Percentiles rank a stretch among this genome's conserved stretches.
Evolutionary conservation across 2,888 invertebrate genomes (phyloP).

Genomic region (Metallyticus violacea): DNA sequence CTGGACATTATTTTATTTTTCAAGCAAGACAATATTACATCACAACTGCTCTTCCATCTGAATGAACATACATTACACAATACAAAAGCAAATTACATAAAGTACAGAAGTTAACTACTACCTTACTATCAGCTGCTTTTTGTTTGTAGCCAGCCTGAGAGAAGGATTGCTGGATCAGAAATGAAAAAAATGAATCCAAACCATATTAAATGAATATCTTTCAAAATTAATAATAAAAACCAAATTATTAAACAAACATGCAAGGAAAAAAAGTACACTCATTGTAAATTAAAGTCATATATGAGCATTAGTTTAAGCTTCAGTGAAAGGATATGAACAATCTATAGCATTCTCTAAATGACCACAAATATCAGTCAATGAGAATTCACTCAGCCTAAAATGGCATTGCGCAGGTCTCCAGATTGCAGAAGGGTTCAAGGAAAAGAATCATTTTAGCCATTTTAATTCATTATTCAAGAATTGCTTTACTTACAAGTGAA

Average conservation of each 20-base stretch:
- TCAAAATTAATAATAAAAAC: not conserved
- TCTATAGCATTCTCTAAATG: no score
- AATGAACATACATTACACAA: not conserved
- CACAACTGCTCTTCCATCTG: not conserved
- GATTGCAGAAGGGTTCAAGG: no score
- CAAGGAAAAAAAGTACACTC: not conserved
- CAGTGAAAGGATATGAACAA: no score
- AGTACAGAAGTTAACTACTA: slow-evolving; percentile 18
- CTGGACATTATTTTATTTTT: not conserved
- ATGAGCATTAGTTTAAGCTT: not conserved
- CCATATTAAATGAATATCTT: not conserved
- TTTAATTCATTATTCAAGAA: no score
- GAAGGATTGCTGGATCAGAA: slow-evolving; percentile 25
- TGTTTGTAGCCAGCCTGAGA: slow-evolving; percentile 21
- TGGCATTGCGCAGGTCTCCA: no score
- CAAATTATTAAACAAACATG: not conserved
- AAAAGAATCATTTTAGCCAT: no score
- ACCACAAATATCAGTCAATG: no score
- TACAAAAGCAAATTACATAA: slow-evolving; percentile 12
- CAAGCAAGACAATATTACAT: not conserved
- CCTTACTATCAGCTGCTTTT: slow-evolving; percentile 24
- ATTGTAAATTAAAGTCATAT: not conserved
- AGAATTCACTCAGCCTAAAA: no score
- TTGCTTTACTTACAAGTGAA: no score
- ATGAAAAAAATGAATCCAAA: slow-evolving; percentile 24